These are phyloP conservation scores for Babylonia areolata DNA, from an alignment of 1,140 invertebrate species.

Conservation along the genomic window DNA sequence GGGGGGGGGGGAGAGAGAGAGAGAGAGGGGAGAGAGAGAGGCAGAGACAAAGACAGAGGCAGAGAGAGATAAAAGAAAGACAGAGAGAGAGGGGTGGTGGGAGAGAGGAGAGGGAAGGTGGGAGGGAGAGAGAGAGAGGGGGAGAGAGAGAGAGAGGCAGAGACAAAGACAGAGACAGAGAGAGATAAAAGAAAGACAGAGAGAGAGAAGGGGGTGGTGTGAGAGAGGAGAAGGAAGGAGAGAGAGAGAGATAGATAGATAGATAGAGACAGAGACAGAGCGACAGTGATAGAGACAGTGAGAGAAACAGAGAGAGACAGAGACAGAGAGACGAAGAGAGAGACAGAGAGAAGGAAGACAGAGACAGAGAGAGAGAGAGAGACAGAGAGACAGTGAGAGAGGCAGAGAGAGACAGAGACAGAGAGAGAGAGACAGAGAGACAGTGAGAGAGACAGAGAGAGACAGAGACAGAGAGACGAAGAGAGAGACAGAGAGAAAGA, in stretches of 20 bases:
- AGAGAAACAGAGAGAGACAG: too few relatives aligned
- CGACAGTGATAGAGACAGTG: too few relatives aligned
- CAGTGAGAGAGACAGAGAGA: slow-evolving; percentile 15
- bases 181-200: too few relatives aligned
- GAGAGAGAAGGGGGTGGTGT: too few relatives aligned
- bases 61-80: too few relatives aligned
- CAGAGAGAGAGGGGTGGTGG: too few relatives aligned
- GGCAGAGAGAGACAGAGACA: slow-evolving; percentile 14
- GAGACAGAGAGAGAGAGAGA: slow-evolving; percentile 21
- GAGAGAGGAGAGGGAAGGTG: too few relatives aligned
- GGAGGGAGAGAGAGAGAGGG: neutral
- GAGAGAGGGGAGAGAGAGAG: neutral
- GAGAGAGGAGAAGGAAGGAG: too few relatives aligned
- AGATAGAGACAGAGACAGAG: too few relatives aligned
- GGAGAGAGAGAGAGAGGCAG: neutral
- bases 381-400: slow-evolving; percentile 23
- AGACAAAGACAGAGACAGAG: too few relatives aligned
- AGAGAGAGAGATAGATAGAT: too few relatives aligned
- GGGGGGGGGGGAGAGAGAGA: neutral
- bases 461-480: slow-evolving; percentile 8
- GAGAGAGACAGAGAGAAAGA: slow-evolving; percentile 4
- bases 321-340: neutral
- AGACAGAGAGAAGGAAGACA: neutral
- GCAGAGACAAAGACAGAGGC: too few relatives aligned
- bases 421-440: slow-evolving; percentile 10